Evolutionary conservation across 2,113 vertebrate genomes (phyloP).

Genomic region (Anguilla japonica): DNA sequence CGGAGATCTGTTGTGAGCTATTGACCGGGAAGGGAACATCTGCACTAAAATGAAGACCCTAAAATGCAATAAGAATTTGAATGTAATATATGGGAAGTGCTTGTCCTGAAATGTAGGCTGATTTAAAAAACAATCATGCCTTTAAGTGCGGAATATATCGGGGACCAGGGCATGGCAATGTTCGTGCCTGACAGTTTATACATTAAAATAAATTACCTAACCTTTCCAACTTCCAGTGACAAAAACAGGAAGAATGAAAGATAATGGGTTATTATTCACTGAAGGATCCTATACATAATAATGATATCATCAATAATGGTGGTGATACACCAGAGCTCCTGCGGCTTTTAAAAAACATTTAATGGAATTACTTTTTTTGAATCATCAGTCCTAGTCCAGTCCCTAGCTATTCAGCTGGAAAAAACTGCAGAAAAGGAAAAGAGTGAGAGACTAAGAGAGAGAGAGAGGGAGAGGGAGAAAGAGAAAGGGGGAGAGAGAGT

Average conservation of each 20-base stretch:
- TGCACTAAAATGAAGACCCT: conserved; percentile 29
- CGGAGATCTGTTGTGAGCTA: conserved; percentile 28
- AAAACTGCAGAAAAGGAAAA: conserved; percentile 42
- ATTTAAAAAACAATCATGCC: conserved; percentile 72
- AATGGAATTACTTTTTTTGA: conserved; percentile 71
- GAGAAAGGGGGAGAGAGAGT: conserved; percentile 17
- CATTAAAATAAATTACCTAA: conserved; percentile 80
- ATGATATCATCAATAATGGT: conserved; percentile 76
- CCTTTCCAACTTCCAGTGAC: conserved; percentile 75
- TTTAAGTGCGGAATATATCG: conserved; percentile 69
- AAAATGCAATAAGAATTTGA: conserved; percentile 60
- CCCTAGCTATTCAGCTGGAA: conserved; percentile 63
- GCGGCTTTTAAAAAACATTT: conserved; percentile 76
- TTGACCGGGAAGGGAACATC: conserved; percentile 28
- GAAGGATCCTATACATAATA: conserved; percentile 74
- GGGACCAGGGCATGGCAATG: conserved; percentile 64
- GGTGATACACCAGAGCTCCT: conserved; percentile 56
- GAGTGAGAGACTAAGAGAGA: conserved; percentile 27
- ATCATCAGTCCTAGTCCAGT: conserved; percentile 63
- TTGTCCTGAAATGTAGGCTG: conserved; percentile 67
- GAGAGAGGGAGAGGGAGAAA: conserved; percentile 29
- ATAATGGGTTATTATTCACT: conserved; percentile 77
- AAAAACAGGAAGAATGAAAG: conserved; percentile 77
- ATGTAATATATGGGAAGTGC: conserved; percentile 59
- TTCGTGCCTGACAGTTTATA: conserved; percentile 73